Evolutionary conservation across 2,113 vertebrate species (phyloP).

Genomic region (Galbula dea): DNA sequence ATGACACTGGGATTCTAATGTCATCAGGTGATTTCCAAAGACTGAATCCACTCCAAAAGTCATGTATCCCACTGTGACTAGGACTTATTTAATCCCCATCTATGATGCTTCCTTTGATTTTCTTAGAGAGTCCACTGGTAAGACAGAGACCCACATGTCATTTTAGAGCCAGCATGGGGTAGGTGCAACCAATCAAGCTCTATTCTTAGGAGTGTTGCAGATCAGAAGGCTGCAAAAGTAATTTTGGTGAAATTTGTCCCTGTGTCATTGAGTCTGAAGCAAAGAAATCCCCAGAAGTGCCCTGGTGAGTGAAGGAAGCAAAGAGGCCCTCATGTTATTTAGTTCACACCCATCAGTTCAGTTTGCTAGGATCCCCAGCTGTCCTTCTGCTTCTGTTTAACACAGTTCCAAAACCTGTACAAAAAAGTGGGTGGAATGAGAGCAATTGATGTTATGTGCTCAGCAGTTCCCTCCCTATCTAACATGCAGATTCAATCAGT

Average conservation of each 20-base stretch:
- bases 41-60: neutral
- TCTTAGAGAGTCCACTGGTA: neutral
- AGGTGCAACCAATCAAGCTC: neutral
- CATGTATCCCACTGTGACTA: neutral
- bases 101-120: neutral
- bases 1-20: neutral
- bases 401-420: neutral
- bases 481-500: neutral
- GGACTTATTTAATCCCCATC: neutral
- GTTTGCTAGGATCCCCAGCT: neutral
- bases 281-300: neutral
- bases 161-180: neutral
- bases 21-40: neutral
- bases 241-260: neutral
- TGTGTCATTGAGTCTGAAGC: neutral
- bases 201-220: neutral
- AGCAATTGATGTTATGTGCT: neutral
- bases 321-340: neutral
- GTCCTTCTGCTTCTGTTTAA: neutral
- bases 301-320: neutral
- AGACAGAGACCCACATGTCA: neutral
- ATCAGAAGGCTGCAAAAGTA: neutral
- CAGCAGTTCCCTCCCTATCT: neutral
- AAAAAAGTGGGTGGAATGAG: neutral
- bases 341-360: neutral